phyloP scores from a whole-genome alignment of 2,888 invertebrate genomes.

The Plebejus anna region DNA sequence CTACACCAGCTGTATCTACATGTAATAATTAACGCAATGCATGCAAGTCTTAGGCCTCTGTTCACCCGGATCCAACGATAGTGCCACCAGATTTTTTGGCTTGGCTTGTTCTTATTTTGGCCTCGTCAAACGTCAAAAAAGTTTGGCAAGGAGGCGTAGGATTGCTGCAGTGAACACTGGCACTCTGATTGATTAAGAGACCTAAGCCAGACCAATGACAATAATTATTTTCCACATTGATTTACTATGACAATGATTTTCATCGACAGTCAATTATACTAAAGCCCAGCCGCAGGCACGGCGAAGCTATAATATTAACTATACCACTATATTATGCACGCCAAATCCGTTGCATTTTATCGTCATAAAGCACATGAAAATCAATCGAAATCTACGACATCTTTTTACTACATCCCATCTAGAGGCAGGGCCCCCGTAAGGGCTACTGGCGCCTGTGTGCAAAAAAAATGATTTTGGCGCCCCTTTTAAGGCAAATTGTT shows the following conservation, averaged over 20 bases:
- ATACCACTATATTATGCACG: constrained; percentile 6
- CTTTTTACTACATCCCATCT: constrained; percentile 37
- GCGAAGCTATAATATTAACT: constrained; percentile 8
- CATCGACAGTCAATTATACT: not conserved
- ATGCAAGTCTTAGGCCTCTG: not conserved
- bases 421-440: constrained; percentile 2
- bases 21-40: not conserved
- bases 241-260: not conserved
- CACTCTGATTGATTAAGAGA: not conserved
- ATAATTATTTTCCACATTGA: not conserved
- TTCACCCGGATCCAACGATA: not conserved
- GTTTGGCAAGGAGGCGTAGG: too few species aligned
- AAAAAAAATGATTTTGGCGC: too few species aligned
- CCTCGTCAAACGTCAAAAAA: too few species aligned
- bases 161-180: not conserved
- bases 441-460: too few species aligned
- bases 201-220: not conserved
- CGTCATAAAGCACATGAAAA: constrained; percentile 1
- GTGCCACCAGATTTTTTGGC: not conserved
- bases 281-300: not conserved
- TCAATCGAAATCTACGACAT: not conserved
- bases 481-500: too few species aligned
- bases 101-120: not conserved
- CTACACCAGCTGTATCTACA: not conserved
- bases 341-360: constrained; percentile 11